Base-by-base conservation (phyloP, 2,797 vertebrate genomes). In the Scomberomorus guttatus region DNA sequence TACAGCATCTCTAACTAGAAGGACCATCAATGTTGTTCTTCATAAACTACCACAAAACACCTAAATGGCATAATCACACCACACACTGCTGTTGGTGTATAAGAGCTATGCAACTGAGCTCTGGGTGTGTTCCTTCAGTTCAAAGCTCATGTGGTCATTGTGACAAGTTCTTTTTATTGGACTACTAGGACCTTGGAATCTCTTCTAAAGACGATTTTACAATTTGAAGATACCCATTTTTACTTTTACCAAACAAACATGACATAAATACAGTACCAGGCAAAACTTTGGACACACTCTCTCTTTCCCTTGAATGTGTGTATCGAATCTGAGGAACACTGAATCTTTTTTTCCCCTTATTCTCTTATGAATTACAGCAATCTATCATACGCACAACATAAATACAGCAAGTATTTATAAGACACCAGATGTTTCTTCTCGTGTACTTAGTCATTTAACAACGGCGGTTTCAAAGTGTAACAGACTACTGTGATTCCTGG, bases 41-140 rank as follows among this genome's bases (percentile, higher is more conserved):
- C 10, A 77, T 61, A 17, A 75, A 56, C 20, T 5, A n/a, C 37
- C 10, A 50, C 2, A 56, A 55, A 75, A 65, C 12, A 57, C 25
- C 9, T 17, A 27, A 14, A 64, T 8, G 2, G 34, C 32, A 37
- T 25, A 11, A 51, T 44, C 3, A 61, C 56, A 22, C 46, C 37
- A 20, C 10, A 12, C 32, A 25, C 8, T 10, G 22, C 20, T 11
- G 57, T 6, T 63, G 25, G 24, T 65, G 29, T 52, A 39, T 1
- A 15, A 10, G 12, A 81, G 24, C 48, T 27, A 13, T 50, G 39
- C 12, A 48, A 20, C 58, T 29, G 27, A 3, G 27, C 27, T 29
- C 5, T 32, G 29, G 17, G 12, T 18, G 44, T 32, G 27, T 55
- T 65, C 1, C 44, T 63, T 59, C 39, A 65, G 34, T 32, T 61